Base-by-base conservation (phyloP, 2,113 vertebrate genomes). In the Salvelinus namaycush region DNA sequence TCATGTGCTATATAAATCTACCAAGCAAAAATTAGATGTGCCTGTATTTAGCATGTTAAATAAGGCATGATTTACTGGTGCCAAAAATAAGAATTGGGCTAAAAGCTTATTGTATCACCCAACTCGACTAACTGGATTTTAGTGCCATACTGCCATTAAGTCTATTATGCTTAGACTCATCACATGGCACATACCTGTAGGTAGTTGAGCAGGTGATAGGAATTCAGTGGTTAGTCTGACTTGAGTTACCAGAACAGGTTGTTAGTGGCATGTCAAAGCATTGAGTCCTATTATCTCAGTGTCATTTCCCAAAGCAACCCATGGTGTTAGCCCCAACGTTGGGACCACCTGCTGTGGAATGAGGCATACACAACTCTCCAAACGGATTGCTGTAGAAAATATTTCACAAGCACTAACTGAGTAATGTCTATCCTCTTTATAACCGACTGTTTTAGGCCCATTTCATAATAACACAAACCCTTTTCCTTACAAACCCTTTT, bases 401-500 rank as follows among this genome's bases (percentile, higher is more conserved):
- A n/a, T 68, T 68, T 7, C 67, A n/a, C 27, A 31, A 68, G 31
- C 16, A 4, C 67, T 68, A 26, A 31, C 12, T 34, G 49, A 51
- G 49, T 14, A 29, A 65, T 65, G 16, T 29, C 13, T 67, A 27
- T 31, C 27, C 16, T 54, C 51, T 18, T 18, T 54, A 3, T 54
- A 16, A 18, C 13, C 14, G 1, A 54, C 51, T 54, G 51, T 62
- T 13, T 24, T 62, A 62, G 51, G 51, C 5, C n/a, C 9, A 22
- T 57, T 57, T 57, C 16, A 57, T 62, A 24, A 62, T 62, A 62
- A 62, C 60, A 57, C 3, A 44, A 48, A 20, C 59, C 44, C n/a
- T 79, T 74, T 72, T 65, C 79, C 79, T 74, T 68, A 44, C 39
- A 44, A 44, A 44, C 39, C 8, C 9, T 44, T 44, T 81, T 73